Percentiles rank a stretch among this genome's conserved stretches.
phyloP scores from a whole-genome alignment of 2,888 invertebrate genomes.

The Plebejus melissa region DNA sequence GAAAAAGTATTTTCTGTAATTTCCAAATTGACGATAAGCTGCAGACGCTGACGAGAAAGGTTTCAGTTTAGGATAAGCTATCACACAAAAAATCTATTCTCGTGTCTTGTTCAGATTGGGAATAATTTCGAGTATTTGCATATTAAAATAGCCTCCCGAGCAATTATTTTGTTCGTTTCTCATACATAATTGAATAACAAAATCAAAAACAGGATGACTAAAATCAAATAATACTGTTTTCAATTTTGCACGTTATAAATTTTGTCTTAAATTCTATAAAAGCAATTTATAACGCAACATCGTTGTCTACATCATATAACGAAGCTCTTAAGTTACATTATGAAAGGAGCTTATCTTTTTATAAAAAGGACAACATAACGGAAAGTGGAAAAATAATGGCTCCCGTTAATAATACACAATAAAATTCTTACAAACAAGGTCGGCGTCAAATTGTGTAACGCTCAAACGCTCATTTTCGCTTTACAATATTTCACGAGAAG shows the following conservation, averaged over 20 bases:
- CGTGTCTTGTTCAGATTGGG: background rate
- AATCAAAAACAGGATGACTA: no score
- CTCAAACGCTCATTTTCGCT: conserved; percentile 25
- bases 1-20: background rate
- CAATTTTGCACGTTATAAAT: background rate
- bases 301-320: background rate
- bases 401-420: conserved; percentile 25
- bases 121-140: background rate
- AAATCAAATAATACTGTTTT: no score
- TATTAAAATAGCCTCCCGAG: background rate
- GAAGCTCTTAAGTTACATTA: background rate
- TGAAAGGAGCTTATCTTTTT: conserved; percentile 6
- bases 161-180: background rate
- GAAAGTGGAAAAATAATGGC: conserved; percentile 23
- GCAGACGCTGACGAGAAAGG: background rate
- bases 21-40: background rate
- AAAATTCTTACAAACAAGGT: conserved; percentile 24
- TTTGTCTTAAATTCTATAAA: background rate
- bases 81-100: background rate
- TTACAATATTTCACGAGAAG: conserved; percentile 26
- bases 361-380: conserved; percentile 5
- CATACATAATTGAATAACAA: no score
- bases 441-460: conserved; percentile 17
- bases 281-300: background rate
- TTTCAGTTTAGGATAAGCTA: background rate